Evolutionary conservation across 2,888 invertebrate species (phyloP).

Genomic region (Chironomus riparius): DNA sequence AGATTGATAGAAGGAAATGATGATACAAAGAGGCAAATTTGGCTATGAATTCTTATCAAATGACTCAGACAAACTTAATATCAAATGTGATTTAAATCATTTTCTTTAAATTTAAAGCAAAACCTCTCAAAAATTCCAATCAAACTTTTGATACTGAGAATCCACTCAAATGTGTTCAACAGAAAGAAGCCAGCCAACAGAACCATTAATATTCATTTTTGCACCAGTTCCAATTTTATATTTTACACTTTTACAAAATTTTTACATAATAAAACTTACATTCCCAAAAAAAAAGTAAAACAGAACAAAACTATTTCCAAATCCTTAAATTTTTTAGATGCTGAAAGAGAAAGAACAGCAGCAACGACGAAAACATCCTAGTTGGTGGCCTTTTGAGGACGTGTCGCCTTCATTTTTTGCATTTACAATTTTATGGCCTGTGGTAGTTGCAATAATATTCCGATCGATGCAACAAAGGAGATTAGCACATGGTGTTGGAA

Average conservation of each 20-base stretch:
- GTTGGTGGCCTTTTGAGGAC: slow-evolving; percentile 55
- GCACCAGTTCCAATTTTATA: background rate
- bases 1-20: too few species aligned
- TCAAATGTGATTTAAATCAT: too few species aligned
- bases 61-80: too few species aligned
- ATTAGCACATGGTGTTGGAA: slow-evolving; percentile 6
- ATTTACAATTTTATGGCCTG: slow-evolving; percentile 16
- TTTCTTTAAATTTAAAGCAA: too few species aligned
- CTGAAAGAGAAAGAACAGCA: slow-evolving; percentile 24
- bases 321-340: slow-evolving; percentile 27
- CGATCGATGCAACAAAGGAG: background rate
- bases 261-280: background rate
- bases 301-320: too few species aligned
- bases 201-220: background rate
- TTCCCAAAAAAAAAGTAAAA: background rate
- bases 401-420: slow-evolving; percentile 39
- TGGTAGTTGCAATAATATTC: slow-evolving; percentile 10
- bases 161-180: too few species aligned
- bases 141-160: too few species aligned
- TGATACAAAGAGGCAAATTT: too few species aligned
- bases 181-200: background rate
- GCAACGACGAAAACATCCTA: slow-evolving; percentile 39
- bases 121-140: too few species aligned
- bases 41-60: too few species aligned
- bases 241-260: background rate